These are phyloP conservation scores for Ophion ventricosus DNA, from an alignment of 2,888 invertebrate species.

Conservation along the genomic window DNA sequence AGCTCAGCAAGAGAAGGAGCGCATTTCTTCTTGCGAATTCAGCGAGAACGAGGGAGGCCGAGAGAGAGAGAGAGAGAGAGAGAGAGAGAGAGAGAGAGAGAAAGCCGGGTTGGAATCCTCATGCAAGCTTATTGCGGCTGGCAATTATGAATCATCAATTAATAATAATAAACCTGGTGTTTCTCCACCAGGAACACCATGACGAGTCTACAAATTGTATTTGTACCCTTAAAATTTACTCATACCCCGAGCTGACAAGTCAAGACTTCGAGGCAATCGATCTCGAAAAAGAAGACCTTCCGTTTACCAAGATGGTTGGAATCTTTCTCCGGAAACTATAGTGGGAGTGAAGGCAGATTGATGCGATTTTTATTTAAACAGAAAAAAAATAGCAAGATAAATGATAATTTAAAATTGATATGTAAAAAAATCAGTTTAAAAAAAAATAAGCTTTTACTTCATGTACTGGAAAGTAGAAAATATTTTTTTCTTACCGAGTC, in stretches of 20 bases:
- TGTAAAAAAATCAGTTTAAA: no score
- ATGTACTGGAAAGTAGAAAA: no score
- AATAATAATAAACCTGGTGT: conserved; percentile 73
- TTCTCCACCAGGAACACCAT: background rate
- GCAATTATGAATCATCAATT: conserved; percentile 79
- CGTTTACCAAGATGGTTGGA: no score
- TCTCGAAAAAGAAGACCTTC: no score
- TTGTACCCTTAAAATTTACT: background rate
- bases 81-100: conserved; percentile 9
- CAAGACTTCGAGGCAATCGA: no score
- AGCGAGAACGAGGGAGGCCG: background rate
- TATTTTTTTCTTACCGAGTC: no score
- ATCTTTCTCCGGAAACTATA: no score
- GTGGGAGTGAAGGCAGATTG: no score
- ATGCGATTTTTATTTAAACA: no score
- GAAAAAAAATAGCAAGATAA: no score
- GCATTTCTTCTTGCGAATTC: conserved; percentile 24
- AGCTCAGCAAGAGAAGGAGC: conserved; percentile 66
- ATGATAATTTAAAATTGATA: no score
- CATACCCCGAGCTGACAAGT: background rate
- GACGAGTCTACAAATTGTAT: background rate
- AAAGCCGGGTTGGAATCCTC: conserved; percentile 1
- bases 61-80: background rate
- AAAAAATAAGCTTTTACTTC: no score
- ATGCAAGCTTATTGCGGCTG: conserved; percentile 60